Evolutionary conservation across 2,113 vertebrate species (phyloP), one percentile per base, ranked within the genome.

Genomic region (Platysteira castanea): DNA sequence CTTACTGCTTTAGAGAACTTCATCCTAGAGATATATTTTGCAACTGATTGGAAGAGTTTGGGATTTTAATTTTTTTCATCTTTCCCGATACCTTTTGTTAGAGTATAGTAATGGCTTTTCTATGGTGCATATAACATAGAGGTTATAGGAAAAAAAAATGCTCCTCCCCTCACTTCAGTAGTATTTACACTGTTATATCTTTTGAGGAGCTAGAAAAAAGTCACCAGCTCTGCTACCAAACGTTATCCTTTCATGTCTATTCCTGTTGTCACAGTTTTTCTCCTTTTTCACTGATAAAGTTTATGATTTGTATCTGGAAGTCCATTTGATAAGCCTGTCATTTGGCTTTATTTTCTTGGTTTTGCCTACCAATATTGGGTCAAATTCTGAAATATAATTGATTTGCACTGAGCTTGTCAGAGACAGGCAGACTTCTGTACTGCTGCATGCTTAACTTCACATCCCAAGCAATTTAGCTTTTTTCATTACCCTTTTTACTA

Each of bases 71-170:
- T 73, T 64, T 71, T 42, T 83, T 50, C 44, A 31, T 2, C 8
- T 94, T 69, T 54, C 8, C 26, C 61, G 20, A 11, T 54, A 35
- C 5, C 2, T 60, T 63, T 75, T 10, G 15, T 56, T 53, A 65
- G 37, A 44, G 9, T 13, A 3, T 13, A 44, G 16, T 52, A 37
- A 26, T 54, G 9, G 3, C 23, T 70, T 74, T 54, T 53, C 27
- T 76, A 3, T 30, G 3, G 10, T 49, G 28, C 1, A 0, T 68
- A 4, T 68, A 41, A 33, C 3, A 6, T 18, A 59, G 15, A 42
- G 7, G 10, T 59, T 18, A 53, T 2, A 61, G 12, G 6, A 50
- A 74, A 53, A 53, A 76, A 33, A 81, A 67, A 8, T 1, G 5
- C 11, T 59, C 15, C 4, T 5, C 7, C 9, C 2, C 5, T 50